Percentiles rank a stretch among this genome's conserved stretches.
phyloP scores from a whole-genome alignment of 2,113 vertebrate genomes.

The Bujurquina vittata region DNA sequence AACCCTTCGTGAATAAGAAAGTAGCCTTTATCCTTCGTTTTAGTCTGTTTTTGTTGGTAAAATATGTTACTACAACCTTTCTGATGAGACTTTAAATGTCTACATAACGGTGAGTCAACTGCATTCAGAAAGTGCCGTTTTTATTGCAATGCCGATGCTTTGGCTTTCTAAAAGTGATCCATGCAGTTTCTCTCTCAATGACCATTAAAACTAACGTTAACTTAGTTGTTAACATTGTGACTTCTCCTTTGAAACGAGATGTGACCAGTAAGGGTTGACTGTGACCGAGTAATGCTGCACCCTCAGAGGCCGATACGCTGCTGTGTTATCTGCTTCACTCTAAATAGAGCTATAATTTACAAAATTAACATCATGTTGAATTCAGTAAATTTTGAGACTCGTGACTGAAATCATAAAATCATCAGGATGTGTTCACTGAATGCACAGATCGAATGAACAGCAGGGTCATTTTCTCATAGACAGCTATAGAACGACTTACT shows the following conservation, averaged over 20 bases:
- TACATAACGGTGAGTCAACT: too few species aligned
- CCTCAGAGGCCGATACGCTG: too few species aligned
- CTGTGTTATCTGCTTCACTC: neutral
- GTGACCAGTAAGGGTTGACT: neutral
- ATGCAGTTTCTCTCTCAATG: too few species aligned
- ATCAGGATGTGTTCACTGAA: neutral
- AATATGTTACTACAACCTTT: too few species aligned
- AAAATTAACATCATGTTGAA: neutral
- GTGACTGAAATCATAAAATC: neutral
- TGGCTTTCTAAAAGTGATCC: too few species aligned
- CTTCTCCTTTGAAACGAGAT: neutral
- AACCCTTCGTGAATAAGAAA: too few species aligned
- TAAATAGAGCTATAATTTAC: neutral
- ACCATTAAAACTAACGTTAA: neutral
- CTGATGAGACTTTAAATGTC: too few species aligned
- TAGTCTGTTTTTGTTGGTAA: too few species aligned
- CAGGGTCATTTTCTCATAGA: neutral
- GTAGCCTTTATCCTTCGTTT: too few species aligned
- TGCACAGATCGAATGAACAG: neutral
- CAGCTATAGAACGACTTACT: neutral
- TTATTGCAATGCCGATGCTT: too few species aligned
- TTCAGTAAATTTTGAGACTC: neutral
- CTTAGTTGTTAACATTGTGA: neutral
- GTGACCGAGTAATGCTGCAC: neutral
- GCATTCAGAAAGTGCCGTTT: too few species aligned